These are phyloP conservation scores for Odocoileus hemionus DNA, from an alignment of 2,113 vertebrate genomes.

Conservation along the genomic window DNA sequence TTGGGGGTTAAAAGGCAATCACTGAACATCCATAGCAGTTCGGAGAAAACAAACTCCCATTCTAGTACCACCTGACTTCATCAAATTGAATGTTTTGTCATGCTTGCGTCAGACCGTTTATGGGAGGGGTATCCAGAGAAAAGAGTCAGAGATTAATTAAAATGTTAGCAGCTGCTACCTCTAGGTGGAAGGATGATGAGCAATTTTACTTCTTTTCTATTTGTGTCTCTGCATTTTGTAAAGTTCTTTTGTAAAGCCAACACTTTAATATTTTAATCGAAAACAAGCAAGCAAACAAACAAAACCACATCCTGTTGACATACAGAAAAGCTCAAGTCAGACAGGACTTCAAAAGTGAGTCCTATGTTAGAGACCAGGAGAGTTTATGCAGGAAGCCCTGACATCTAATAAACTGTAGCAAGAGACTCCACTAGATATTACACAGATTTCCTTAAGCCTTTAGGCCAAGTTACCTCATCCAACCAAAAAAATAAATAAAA, in stretches of 20 bases:
- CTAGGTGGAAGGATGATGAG: neutral
- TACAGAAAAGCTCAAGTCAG: constrained; percentile 43
- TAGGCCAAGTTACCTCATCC: constrained; percentile 49
- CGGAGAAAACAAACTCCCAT: neutral
- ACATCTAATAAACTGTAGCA: constrained; percentile 58
- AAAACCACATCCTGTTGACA: no score
- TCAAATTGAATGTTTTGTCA: neutral
- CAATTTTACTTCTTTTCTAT: neutral
- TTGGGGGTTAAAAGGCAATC: neutral
- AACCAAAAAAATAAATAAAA: neutral
- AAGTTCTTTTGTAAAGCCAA: neutral
- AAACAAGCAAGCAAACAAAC: neutral
- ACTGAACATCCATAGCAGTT: neutral
- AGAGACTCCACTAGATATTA: neutral
- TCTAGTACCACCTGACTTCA: neutral
- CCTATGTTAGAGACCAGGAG: constrained; percentile 48
- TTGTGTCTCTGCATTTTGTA: neutral
- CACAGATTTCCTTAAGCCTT: constrained; percentile 54
- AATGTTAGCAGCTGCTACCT: neutral
- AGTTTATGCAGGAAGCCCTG: constrained; percentile 66
- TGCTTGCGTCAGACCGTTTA: neutral
- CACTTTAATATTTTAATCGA: neutral
- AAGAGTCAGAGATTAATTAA: neutral
- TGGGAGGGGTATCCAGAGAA: neutral
- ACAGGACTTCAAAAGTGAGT: constrained; percentile 53